Evolutionary conservation across 2,888 invertebrate genomes (phyloP).

Genomic region (Cephus runcator): DNA sequence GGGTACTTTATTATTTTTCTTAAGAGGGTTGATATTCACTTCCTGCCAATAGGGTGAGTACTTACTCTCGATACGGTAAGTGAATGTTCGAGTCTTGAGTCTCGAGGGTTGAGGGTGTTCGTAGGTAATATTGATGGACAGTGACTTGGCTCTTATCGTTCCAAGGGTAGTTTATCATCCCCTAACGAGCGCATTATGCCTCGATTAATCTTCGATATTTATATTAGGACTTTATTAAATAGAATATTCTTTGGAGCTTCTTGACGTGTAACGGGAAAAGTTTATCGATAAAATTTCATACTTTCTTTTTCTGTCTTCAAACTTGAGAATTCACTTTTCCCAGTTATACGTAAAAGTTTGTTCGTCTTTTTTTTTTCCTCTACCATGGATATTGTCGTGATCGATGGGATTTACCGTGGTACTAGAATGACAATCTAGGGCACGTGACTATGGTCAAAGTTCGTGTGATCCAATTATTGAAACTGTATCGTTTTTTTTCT

Average conservation of each 20-base stretch:
- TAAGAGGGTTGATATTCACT: background rate
- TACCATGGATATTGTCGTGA: background rate
- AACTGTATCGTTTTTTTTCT: background rate
- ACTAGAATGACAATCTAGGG: background rate
- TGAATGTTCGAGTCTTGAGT: conserved; percentile 36
- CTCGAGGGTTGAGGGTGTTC: conserved; percentile 23
- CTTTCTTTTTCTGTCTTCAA: background rate
- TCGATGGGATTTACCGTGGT: background rate
- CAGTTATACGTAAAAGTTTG: background rate
- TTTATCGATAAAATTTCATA: background rate
- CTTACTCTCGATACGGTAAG: conserved; percentile 26
- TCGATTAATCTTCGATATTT: conserved; percentile 64
- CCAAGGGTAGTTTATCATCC: conserved; percentile 56
- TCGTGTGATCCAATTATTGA: background rate
- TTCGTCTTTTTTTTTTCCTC: background rate
- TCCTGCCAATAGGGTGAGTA: background rate
- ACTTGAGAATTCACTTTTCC: background rate
- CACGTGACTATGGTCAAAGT: background rate
- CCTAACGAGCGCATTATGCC: conserved; percentile 58
- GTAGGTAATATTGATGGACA: conserved; percentile 60
- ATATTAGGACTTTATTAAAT: conserved; percentile 54
- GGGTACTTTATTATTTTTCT: background rate
- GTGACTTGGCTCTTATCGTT: conserved; percentile 57
- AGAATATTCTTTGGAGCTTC: conserved; percentile 6
- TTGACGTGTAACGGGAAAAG: background rate